Base-by-base conservation (phyloP, 1,140 invertebrate species). In the Listronotus oregonensis region DNA sequence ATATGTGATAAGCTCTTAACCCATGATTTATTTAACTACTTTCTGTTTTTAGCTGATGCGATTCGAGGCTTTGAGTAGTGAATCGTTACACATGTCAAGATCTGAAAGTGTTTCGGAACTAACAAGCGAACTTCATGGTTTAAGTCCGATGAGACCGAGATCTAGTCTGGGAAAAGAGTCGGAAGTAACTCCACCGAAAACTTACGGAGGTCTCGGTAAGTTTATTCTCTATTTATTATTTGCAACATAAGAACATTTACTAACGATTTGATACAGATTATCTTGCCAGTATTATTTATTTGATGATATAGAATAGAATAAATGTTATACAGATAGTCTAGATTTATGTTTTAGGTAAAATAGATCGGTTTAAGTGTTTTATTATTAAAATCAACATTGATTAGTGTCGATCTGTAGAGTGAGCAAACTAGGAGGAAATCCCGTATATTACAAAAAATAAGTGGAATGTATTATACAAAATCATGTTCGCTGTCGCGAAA, bases 81-180 rank as follows among this genome's bases (percentile, higher is more conserved):
- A 93, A 79, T 89, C 88, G 8, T 78, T 91, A 59, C 88, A 86
- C 37, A 85, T 89, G 46, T 86, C 85, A 15, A 86, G 91, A 14
- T 93, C 91, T 40, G 91, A 92, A 78, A 93, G 91, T 79, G 90
- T 93, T 56, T 87, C 89, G 27, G 91, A 93, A 81, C 80, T 93
- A 2, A 92, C 88, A 54, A 86, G 80, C 66, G 86, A 87, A 51
- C 70, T 82, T 11, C 65, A 75, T 43, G 74, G 73, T 12, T 62
- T 73, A 27, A 68, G 71, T 12, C 70, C 80, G 68, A 63, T 74
- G 12, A 70, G 76, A 55, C 76, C 70, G 31, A 77, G 72, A 68
- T 79, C 11, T 77, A 83, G 73, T 80, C 82, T 71, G 80, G 80
- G 73, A 73, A 84, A 47, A 83, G 84, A 74, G 81, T 83, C 63